Conservation (phyloP, 2,797 vertebrate species). For the Clarias pachynema region DNA sequence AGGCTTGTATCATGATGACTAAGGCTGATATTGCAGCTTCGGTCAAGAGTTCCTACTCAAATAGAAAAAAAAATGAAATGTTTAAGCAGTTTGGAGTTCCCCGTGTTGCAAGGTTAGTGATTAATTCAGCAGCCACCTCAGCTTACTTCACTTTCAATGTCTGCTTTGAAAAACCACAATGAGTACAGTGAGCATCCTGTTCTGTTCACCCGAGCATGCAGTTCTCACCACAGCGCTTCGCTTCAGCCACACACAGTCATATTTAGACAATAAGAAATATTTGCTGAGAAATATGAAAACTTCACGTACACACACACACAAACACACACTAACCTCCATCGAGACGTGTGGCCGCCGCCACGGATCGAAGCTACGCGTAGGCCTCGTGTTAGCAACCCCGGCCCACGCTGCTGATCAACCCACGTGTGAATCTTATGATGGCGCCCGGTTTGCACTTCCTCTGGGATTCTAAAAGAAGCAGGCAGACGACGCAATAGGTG, state of each 20-base stretch:
- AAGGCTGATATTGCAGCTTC: constrained; percentile 20
- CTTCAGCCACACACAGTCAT: constrained; percentile 33
- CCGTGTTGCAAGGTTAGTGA: constrained; percentile 69
- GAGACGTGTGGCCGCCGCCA: background rate
- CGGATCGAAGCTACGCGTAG: background rate
- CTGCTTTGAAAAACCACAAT: constrained; percentile 60
- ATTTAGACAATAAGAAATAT: constrained; percentile 18
- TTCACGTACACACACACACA: constrained; percentile 2
- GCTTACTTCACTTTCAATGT: constrained; percentile 77
- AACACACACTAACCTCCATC: background rate
- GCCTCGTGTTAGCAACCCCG: constrained; percentile 25
- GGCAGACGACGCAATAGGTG: constrained; percentile 53
- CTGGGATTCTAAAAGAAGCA: constrained; percentile 54
- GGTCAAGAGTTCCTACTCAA: constrained; percentile 10
- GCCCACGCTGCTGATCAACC: constrained; percentile 59
- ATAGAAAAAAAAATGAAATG: constrained; percentile 20
- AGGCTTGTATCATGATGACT: constrained; percentile 36
- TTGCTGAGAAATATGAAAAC: constrained; percentile 35
- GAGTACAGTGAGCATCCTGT: constrained; percentile 52
- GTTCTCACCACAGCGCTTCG: constrained; percentile 44
- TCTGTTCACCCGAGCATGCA: constrained; percentile 33
- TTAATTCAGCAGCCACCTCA: constrained; percentile 64
- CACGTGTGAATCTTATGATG: constrained; percentile 75
- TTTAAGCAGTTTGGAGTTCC: constrained; percentile 48
- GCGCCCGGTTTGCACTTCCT: constrained; percentile 55